Evolutionary conservation across 2,113 vertebrate species (phyloP).

Genomic region (Neolamprologus devosi): DNA sequence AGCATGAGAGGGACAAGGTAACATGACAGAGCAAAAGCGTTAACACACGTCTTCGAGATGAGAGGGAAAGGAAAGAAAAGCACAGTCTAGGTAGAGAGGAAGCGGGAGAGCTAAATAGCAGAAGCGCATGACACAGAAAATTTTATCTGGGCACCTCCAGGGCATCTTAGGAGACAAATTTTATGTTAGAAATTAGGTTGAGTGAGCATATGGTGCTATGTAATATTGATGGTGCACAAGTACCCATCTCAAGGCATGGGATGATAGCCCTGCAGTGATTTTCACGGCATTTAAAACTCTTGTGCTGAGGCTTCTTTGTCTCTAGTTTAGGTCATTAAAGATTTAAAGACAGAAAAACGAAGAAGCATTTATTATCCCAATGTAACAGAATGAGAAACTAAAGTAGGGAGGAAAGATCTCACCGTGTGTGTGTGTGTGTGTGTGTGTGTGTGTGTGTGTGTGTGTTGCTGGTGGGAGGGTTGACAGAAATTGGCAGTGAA

Average conservation of each 20-base stretch:
- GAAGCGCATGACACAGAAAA: conserved; percentile 19
- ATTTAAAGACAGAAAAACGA: conserved; percentile 12
- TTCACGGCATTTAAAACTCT: conserved; percentile 14
- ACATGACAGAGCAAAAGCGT: conserved; percentile 13
- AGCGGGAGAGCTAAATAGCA: not conserved
- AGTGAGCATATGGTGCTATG: conserved; percentile 43
- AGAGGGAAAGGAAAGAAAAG: conserved; percentile 8
- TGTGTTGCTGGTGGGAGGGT: not conserved
- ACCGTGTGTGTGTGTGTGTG: not conserved
- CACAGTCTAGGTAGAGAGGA: not conserved
- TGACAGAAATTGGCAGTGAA: not conserved
- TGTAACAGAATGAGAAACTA: not conserved
- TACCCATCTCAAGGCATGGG: not conserved
- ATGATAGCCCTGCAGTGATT: conserved; percentile 36
- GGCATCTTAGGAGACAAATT: conserved; percentile 40
- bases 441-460: not conserved
- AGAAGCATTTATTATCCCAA: not conserved
- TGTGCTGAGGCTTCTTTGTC: not conserved
- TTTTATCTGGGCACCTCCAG: conserved; percentile 27
- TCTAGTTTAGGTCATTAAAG: conserved; percentile 24
- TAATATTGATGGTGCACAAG: conserved; percentile 52
- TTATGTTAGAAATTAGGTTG: conserved; percentile 5
- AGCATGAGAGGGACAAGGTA: not conserved
- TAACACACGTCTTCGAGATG: not conserved
- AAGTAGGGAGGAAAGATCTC: not conserved